Evolutionary conservation across 2,797 vertebrate species (phyloP).

Genomic region (Acipenser ruthenus): DNA sequence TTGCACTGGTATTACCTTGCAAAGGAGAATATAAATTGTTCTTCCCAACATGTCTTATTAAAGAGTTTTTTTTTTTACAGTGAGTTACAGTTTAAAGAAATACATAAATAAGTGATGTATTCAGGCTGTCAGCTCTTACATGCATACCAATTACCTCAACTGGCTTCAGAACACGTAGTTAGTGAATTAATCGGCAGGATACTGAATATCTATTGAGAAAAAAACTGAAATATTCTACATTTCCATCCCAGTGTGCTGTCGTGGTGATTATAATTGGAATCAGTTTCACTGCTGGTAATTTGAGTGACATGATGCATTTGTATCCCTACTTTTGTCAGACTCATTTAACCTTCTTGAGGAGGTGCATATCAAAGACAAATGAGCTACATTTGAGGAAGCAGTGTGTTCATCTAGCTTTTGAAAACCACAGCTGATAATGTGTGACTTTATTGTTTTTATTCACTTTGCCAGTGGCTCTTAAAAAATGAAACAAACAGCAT

Average conservation of each 20-base stretch:
- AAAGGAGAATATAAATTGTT: constrained; percentile 34
- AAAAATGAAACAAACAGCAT: neutral
- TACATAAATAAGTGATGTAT: constrained; percentile 72
- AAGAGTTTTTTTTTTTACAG: constrained; percentile 19
- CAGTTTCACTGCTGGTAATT: constrained; percentile 59
- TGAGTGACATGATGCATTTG: constrained; percentile 62
- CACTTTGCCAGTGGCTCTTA: neutral
- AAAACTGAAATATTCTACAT: constrained; percentile 65
- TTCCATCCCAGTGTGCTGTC: constrained; percentile 62
- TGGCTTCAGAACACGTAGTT: constrained; percentile 68
- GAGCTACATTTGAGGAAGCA: constrained; percentile 49
- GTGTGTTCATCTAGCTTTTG: constrained; percentile 36
- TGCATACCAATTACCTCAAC: constrained; percentile 71
- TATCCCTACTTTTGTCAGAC: constrained; percentile 65
- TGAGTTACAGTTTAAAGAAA: constrained; percentile 63
- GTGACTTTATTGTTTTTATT: neutral
- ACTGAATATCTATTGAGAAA: constrained; percentile 40
- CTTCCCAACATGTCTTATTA: too few relatives aligned
- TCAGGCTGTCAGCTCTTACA: constrained; percentile 57
- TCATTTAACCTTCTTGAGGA: constrained; percentile 65
- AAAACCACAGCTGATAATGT: neutral
- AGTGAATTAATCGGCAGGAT: constrained; percentile 67
- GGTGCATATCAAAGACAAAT: constrained; percentile 49
- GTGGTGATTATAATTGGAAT: constrained; percentile 72
- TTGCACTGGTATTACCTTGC: constrained; percentile 59